phyloP scores from a whole-genome alignment of 2,797 vertebrate species.

The Mormyrus hasselquistii region DNA sequence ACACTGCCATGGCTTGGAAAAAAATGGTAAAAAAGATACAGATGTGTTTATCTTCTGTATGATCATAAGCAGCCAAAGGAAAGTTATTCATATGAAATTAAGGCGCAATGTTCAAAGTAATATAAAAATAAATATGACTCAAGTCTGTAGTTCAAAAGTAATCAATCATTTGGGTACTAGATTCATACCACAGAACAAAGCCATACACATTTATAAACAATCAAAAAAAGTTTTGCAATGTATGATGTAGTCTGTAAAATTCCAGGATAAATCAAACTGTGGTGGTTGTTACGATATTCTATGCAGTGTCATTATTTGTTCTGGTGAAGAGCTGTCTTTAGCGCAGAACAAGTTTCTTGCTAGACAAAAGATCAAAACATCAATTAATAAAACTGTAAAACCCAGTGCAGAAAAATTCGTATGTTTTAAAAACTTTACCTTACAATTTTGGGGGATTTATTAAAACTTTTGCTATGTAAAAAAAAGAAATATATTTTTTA shows the following conservation, averaged over 20 bases:
- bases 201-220: neutral
- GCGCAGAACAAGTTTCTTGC: neutral
- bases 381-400: neutral
- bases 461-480: neutral
- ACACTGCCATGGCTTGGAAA: neutral
- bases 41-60: neutral
- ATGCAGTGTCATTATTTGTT: neutral
- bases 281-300: neutral
- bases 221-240: neutral
- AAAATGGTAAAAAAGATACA: neutral
- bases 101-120: neutral
- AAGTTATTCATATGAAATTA: neutral
- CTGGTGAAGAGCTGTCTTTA: neutral
- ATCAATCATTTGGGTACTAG: neutral
- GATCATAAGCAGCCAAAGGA: neutral
- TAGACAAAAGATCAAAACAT: neutral
- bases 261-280: neutral
- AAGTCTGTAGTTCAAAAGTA: neutral
- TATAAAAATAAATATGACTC: neutral
- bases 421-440: neutral
- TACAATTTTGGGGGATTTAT: neutral
- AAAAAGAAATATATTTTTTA: neutral
- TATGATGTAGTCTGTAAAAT: neutral
- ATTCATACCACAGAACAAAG: neutral
- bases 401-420: neutral